These are phyloP conservation scores for Drosophila sordidula DNA, from an alignment of 2,888 invertebrate species.

Conservation along the genomic window DNA sequence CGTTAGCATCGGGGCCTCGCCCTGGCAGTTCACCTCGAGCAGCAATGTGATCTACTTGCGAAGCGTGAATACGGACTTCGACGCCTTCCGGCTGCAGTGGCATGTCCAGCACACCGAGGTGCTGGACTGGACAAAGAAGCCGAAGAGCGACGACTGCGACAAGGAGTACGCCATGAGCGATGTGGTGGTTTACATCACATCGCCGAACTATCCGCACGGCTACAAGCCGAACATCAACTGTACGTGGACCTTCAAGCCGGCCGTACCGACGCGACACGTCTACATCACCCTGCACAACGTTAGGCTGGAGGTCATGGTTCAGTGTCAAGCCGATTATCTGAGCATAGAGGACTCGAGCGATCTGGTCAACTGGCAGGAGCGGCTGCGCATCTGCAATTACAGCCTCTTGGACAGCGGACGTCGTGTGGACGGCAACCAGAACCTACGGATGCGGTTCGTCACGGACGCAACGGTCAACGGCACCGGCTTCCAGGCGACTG, in stretches of 20 bases:
- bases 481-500: conserved; percentile 89
- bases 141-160: conserved; percentile 55
- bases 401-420: conserved; percentile 81
- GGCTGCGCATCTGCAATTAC: conserved; percentile 86
- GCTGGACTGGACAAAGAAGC: conserved; percentile 28
- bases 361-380: conserved; percentile 86
- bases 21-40: conserved; percentile 86
- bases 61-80: conserved; percentile 68
- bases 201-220: conserved; percentile 91
- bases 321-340: conserved; percentile 88
- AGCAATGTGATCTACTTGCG: conserved; percentile 88
- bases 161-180: conserved; percentile 13
- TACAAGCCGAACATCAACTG: conserved; percentile 89
- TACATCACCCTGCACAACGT: conserved; percentile 86
- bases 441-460: conserved; percentile 89
- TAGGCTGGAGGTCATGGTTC: conserved; percentile 86
- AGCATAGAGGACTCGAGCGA: conserved; percentile 87
- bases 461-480: conserved; percentile 87
- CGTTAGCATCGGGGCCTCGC: conserved; percentile 63
- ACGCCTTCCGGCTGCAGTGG: conserved; percentile 80
- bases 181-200: conserved; percentile 85
- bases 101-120: conserved; percentile 64
- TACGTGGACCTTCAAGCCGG: conserved; percentile 90
- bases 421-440: conserved; percentile 85
- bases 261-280: conserved; percentile 87